These are phyloP conservation scores for Asarcornis scutulata DNA, from an alignment of 2,113 vertebrate genomes.

Conservation along the genomic window DNA sequence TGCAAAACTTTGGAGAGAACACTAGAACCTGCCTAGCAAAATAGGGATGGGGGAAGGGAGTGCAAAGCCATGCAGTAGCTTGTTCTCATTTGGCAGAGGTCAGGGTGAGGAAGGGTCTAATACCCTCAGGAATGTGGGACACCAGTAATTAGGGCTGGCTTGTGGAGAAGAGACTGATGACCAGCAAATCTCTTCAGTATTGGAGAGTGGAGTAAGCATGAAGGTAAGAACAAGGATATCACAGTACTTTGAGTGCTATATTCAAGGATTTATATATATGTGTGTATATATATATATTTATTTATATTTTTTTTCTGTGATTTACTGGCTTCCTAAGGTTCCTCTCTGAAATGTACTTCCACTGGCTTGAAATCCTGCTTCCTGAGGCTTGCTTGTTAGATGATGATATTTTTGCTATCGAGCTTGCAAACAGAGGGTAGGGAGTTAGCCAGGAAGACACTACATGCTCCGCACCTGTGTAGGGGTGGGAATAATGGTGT, in stretches of 20 bases:
- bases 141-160: not conserved
- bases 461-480: not conserved
- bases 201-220: too few relatives aligned
- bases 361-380: not conserved
- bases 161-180: not conserved
- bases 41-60: rapidly evolving
- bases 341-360: not conserved
- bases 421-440: not conserved
- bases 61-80: rapidly evolving
- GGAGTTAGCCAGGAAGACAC: too few relatives aligned
- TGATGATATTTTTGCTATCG: not conserved
- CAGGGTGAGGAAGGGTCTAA: not conserved
- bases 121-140: rapidly evolving
- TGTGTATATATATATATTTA: too few relatives aligned
- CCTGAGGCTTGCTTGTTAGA: not conserved
- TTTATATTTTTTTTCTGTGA: not conserved
- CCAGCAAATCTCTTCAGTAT: rapidly evolving
- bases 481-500: not conserved
- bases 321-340: not conserved
- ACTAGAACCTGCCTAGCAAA: not conserved
- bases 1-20: rapidly evolving
- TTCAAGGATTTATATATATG: not conserved
- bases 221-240: too few relatives aligned
- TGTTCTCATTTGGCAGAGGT: not conserved
- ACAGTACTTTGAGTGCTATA: not conserved